phyloP scores from a whole-genome alignment of 2,113 vertebrate genomes.

The Hypanus sabinus region DNA sequence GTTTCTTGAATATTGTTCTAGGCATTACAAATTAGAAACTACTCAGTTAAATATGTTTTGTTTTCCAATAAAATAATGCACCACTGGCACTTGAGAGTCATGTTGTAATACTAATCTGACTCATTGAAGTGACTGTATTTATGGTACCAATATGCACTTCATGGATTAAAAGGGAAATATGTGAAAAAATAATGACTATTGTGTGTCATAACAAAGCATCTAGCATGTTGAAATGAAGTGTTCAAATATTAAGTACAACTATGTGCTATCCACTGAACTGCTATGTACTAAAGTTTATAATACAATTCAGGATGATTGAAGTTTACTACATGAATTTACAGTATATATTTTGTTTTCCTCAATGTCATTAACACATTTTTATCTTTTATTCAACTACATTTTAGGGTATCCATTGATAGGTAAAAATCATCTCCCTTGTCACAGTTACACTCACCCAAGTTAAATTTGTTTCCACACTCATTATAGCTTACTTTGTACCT shows the following conservation, averaged over 20 bases:
- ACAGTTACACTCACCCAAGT: too few relatives aligned
- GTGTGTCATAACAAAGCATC: neutral
- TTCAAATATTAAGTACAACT: neutral
- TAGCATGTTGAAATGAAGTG: neutral
- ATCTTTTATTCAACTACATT: neutral
- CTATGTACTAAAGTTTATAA: neutral
- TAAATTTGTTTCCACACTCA: neutral
- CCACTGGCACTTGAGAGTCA: neutral
- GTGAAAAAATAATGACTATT: neutral
- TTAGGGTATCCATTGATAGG: too few relatives aligned
- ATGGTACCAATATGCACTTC: neutral
- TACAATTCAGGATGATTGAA: neutral
- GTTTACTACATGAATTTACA: neutral
- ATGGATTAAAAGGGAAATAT: neutral
- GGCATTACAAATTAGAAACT: constrained; percentile 16
- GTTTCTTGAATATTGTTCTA: neutral
- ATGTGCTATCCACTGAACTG: neutral
- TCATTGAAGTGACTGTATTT: neutral
- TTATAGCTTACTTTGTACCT: neutral
- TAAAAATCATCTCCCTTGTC: too few relatives aligned
- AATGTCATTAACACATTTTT: neutral
- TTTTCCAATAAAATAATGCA: neutral
- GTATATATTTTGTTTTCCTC: neutral
- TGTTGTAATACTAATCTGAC: neutral
- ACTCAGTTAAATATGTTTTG: neutral